Evolutionary conservation across 2,797 vertebrate species (phyloP).

Genomic region (Phalloptychus januarius): DNA sequence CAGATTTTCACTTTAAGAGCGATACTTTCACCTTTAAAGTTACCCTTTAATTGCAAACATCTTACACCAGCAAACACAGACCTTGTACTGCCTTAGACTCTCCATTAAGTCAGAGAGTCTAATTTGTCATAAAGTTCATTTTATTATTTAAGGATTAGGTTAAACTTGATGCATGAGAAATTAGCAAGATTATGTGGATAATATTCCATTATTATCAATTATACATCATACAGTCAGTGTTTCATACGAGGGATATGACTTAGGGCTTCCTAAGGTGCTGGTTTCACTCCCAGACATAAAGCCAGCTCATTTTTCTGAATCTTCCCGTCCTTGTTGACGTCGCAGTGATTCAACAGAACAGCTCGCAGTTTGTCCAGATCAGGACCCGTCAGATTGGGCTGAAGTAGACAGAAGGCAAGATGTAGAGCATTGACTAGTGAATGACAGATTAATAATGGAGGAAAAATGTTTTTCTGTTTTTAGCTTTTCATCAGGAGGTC

Average conservation of each 20-base stretch:
- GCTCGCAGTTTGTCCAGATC: constrained; percentile 91
- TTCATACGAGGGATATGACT: not conserved
- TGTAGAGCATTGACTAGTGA: not conserved
- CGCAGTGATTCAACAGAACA: constrained; percentile 90
- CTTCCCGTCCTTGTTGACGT: constrained; percentile 94
- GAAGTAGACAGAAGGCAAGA: constrained; percentile 5
- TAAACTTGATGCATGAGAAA: not conserved
- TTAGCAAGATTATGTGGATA: constrained; percentile 6
- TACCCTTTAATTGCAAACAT: not conserved
- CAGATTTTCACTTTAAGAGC: not conserved
- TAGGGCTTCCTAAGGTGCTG: constrained; percentile 31
- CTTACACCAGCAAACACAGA: not conserved
- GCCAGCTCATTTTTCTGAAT: constrained; percentile 94
- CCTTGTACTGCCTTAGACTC: not conserved
- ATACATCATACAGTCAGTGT: constrained; percentile 17
- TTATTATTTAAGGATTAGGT: not conserved
- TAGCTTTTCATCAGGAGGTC: not conserved
- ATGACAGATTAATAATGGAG: not conserved
- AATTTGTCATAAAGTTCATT: not conserved
- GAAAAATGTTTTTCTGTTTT: not conserved
- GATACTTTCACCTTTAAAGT: not conserved
- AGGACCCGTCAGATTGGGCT: constrained; percentile 90
- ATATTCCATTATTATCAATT: not conserved
- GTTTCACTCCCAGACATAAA: constrained; percentile 92
- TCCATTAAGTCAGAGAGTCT: not conserved